Evolutionary conservation across 2,888 invertebrate species (phyloP).

Genomic region (Diadegma fenestrale): DNA sequence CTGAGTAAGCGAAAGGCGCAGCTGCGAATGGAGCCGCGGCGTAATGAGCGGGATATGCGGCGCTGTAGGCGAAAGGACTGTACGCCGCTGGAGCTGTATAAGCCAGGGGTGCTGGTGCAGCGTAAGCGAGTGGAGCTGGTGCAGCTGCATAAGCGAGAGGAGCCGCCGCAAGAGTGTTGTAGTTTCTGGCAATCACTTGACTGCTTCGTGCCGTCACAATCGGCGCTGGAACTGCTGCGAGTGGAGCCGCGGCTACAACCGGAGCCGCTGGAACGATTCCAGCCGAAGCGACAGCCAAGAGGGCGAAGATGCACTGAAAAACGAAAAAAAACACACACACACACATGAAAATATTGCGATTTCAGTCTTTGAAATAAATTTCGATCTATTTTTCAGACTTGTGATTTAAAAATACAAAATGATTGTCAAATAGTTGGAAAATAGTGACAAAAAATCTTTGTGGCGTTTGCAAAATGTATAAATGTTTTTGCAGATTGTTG

Average conservation of each 20-base stretch:
- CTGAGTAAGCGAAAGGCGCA: slow-evolving; percentile 14
- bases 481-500: neutral
- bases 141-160: slow-evolving; percentile 85
- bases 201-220: slow-evolving; percentile 89
- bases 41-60: slow-evolving; percentile 39
- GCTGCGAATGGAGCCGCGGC: slow-evolving; percentile 77
- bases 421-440: neutral
- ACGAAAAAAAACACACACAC: slow-evolving; percentile 71
- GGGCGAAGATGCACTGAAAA: slow-evolving; percentile 81
- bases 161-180: slow-evolving; percentile 87
- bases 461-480: neutral
- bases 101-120: slow-evolving; percentile 72
- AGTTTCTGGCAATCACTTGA: slow-evolving; percentile 88
- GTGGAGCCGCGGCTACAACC: slow-evolving; percentile 74
- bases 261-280: slow-evolving; percentile 80
- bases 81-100: slow-evolving; percentile 77
- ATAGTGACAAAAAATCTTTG: neutral
- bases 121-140: slow-evolving; percentile 76
- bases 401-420: neutral
- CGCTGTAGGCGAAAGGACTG: slow-evolving; percentile 77
- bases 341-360: slow-evolving; percentile 72
- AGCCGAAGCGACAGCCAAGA: slow-evolving; percentile 83
- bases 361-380: neutral
- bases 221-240: slow-evolving; percentile 83
- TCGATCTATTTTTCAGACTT: neutral